Conservation (phyloP, 2,113 vertebrate genomes). For the Rhinoderma darwinii region DNA sequence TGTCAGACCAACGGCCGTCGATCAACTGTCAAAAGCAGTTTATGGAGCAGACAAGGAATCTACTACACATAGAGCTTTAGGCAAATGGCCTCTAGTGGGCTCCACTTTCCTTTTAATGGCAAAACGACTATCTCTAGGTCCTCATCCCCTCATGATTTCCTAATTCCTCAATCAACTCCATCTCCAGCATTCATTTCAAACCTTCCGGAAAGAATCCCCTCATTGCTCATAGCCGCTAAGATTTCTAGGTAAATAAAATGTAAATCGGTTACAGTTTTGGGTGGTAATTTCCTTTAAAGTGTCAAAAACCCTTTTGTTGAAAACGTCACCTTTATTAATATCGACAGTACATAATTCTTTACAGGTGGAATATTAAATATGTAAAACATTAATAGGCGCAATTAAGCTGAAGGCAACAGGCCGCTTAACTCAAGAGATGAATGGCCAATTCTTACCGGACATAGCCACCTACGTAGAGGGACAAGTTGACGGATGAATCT, state of each 20-base stretch:
- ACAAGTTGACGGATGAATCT: not conserved
- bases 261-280: not conserved
- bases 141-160: no score
- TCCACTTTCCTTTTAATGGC: no score
- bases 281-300: not conserved
- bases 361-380: not conserved
- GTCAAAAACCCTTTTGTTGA: not conserved
- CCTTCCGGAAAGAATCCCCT: not conserved
- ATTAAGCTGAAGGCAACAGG: not conserved
- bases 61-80: no score
- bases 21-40: no score
- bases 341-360: not conserved
- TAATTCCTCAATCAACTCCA: no score
- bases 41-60: no score
- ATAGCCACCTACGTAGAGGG: constrained; percentile 13
- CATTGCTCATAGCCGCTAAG: not conserved
- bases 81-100: no score
- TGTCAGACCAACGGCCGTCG: no score
- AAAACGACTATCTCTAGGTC: no score
- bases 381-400: not conserved
- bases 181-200: no score
- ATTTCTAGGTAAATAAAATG: not conserved
- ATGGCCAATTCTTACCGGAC: not conserved
- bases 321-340: not conserved
- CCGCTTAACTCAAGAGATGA: not conserved